Conservation (phyloP, 2,797 vertebrate genomes). For the Potorous gilbertii region DNA sequence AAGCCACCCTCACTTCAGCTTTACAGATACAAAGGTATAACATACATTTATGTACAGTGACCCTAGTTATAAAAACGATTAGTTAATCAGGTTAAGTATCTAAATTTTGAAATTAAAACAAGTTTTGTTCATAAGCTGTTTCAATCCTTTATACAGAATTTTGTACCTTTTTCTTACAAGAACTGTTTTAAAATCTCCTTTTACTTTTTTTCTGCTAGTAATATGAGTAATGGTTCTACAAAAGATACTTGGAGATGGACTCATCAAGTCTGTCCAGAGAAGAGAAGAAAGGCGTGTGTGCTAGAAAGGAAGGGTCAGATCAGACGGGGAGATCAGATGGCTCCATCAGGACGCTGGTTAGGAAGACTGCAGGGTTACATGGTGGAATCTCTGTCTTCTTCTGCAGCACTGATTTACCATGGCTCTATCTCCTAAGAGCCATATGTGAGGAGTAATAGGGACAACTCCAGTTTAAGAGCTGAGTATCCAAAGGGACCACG, state of each 20-base stretch:
- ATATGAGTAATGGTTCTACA: not conserved
- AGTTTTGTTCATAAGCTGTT: not conserved
- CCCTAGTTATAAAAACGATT: not conserved
- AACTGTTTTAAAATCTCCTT: constrained; percentile 11
- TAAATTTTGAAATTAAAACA: constrained; percentile 22
- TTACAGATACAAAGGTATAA: not conserved
- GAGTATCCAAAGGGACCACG: not conserved
- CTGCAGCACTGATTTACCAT: not conserved
- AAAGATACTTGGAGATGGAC: not conserved
- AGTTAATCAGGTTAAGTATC: constrained; percentile 10
- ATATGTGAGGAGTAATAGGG: not conserved
- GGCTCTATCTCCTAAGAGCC: not conserved
- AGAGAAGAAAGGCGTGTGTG: not conserved
- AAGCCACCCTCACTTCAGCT: not conserved
- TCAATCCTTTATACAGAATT: constrained; percentile 18
- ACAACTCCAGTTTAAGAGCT: not conserved
- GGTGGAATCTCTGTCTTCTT: not conserved
- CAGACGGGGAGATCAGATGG: not conserved
- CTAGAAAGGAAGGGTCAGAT: not conserved
- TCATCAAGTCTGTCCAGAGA: not conserved
- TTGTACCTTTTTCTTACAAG: constrained; percentile 32
- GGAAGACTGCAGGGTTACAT: not conserved
- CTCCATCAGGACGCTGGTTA: not conserved
- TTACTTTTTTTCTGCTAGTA: constrained; percentile 35
- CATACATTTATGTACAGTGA: not conserved